Evolutionary conservation across 2,888 invertebrate species (phyloP).

Genomic region (Leptinotarsa peninsularis): DNA sequence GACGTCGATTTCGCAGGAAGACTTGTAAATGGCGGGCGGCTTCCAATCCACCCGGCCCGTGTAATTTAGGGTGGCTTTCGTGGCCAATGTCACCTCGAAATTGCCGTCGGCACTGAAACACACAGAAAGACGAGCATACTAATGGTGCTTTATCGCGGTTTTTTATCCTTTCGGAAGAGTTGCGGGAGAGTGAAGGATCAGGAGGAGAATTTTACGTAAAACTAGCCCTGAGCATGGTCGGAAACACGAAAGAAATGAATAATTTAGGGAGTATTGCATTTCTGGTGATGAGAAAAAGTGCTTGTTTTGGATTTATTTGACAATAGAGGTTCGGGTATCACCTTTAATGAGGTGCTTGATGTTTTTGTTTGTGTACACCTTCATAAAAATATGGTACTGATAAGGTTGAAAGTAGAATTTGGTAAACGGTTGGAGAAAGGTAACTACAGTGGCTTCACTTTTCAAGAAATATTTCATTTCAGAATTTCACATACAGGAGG

Average conservation of each 20-base stretch:
- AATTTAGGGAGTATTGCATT: neutral
- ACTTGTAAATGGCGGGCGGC: slow-evolving; percentile 93
- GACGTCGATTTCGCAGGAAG: slow-evolving; percentile 88
- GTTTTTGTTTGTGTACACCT: too few species aligned
- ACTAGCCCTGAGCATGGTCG: neutral
- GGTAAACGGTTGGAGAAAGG: too few species aligned
- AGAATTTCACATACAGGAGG: too few species aligned
- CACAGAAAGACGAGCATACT: slow-evolving; percentile 1
- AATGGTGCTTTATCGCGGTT: slow-evolving; percentile 1
- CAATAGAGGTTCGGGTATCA: too few species aligned
- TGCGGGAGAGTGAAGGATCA: neutral
- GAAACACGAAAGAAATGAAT: neutral
- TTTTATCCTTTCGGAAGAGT: neutral
- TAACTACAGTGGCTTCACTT: too few species aligned
- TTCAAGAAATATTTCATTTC: too few species aligned
- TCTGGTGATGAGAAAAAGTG: too few species aligned
- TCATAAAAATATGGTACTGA: too few species aligned
- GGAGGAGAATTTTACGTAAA: neutral
- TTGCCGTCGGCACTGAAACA: slow-evolving; percentile 82
- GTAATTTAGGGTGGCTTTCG: slow-evolving; percentile 84
- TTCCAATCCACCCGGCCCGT: slow-evolving; percentile 90
- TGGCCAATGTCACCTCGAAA: slow-evolving; percentile 86
- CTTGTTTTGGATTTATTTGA: too few species aligned
- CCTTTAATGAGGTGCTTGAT: too few species aligned
- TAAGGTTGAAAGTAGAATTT: too few species aligned